Percentiles rank a stretch among this genome's conserved stretches.
Conservation (phyloP, 2,113 vertebrate species). For the Oncorhynchus masou region DNA sequence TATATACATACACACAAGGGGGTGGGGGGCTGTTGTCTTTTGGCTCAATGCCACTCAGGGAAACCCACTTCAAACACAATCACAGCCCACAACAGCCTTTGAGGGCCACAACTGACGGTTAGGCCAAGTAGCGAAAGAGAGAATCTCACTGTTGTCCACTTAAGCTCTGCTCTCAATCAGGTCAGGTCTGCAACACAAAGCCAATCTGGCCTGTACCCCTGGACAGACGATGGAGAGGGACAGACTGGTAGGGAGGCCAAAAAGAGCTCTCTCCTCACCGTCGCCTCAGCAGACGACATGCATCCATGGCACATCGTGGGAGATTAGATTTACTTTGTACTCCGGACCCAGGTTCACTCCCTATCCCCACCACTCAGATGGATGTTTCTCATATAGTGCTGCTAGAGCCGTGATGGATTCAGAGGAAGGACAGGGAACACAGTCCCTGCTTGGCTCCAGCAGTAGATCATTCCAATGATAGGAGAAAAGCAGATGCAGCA, state of each 20-base stretch:
- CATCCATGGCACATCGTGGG: no score
- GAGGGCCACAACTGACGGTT: background rate
- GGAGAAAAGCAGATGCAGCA: background rate
- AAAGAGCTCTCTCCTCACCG: no score
- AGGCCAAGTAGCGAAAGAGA: slow-evolving; percentile 3
- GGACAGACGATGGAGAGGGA: background rate
- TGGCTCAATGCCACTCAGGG: no score
- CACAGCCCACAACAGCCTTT: background rate
- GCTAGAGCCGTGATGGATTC: slow-evolving; percentile 43
- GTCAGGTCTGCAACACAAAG: background rate
- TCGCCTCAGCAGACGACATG: no score
- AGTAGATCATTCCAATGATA: slow-evolving; percentile 54
- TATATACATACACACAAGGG: no score
- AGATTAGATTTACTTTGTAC: background rate
- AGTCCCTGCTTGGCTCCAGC: slow-evolving; percentile 26
- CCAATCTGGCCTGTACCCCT: background rate
- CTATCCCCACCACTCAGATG: no score
- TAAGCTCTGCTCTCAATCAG: background rate
- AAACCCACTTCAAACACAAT: no score
- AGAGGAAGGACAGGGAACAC: slow-evolving; percentile 29
- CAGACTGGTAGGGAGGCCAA: no score
- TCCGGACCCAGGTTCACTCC: background rate
- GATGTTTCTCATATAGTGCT: no score
- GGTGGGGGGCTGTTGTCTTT: no score
- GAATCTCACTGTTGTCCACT: background rate